phyloP scores from a whole-genome alignment of 2,797 vertebrate species.

The Mycteria americana region DNA sequence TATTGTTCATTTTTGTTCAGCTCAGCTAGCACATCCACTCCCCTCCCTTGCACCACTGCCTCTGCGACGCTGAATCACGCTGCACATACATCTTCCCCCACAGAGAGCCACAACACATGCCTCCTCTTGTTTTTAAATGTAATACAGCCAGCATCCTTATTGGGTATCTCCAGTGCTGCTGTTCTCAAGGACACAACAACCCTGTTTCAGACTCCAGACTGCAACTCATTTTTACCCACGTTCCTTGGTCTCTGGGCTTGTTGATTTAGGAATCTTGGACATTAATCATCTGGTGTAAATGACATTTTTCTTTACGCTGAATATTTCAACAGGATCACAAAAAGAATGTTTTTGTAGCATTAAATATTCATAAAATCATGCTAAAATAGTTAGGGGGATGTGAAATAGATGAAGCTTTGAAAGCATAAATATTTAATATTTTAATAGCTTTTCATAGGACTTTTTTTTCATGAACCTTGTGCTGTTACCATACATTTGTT shows the following conservation, averaged over 20 bases:
- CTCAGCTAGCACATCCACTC: background rate
- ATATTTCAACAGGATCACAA: slow-evolving; percentile 19
- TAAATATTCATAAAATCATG: slow-evolving; percentile 46
- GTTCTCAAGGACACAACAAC: background rate
- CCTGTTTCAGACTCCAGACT: background rate
- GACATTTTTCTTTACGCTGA: background rate
- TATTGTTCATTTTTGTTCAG: background rate
- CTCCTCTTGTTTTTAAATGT: background rate
- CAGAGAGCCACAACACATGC: background rate
- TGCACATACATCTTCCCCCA: background rate
- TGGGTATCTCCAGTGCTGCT: background rate
- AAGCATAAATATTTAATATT: slow-evolving; percentile 41
- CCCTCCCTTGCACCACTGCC: background rate
- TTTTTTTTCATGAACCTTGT: background rate
- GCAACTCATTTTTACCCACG: accelerated
- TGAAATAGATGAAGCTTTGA: slow-evolving; percentile 14
- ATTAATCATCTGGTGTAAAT: background rate
- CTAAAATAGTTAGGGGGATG: slow-evolving; percentile 3
- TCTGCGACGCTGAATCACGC: background rate
- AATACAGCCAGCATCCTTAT: background rate
- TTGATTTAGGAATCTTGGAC: background rate
- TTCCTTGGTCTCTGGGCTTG: background rate
- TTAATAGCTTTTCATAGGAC: background rate
- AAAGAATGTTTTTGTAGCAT: background rate
- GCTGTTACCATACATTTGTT: background rate